Evolutionary conservation across 2,113 vertebrate species (phyloP).

Genomic region (Triplophysa tibetana): DNA sequence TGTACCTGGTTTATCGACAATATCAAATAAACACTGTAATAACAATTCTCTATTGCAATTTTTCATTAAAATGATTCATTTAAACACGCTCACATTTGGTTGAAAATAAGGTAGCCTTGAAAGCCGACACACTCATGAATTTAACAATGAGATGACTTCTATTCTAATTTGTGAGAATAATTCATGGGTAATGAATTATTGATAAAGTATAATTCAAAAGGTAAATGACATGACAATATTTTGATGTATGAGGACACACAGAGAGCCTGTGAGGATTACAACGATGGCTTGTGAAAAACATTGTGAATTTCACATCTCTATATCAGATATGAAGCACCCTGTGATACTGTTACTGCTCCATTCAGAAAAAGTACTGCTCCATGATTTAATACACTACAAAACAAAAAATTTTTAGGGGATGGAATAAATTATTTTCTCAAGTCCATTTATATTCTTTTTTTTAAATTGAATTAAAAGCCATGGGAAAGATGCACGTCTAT

Average conservation of each 20-base stretch:
- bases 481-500: too few relatives aligned
- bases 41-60: not conserved
- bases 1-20: too few relatives aligned
- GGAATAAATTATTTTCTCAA: too few relatives aligned
- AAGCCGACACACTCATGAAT: conserved; percentile 19
- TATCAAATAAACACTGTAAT: too few relatives aligned
- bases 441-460: too few relatives aligned
- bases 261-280: not conserved
- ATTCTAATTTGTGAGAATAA: conserved; percentile 44
- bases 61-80: conserved; percentile 13
- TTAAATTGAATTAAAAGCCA: too few relatives aligned
- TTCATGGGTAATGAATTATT: conserved; percentile 47
- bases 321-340: not conserved
- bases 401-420: not conserved
- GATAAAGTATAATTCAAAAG: conserved; percentile 43
- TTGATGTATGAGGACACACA: conserved; percentile 17
- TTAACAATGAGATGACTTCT: conserved; percentile 36
- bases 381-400: not conserved
- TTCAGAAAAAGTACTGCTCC: not conserved
- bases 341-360: not conserved
- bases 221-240: conserved; percentile 34
- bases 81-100: not conserved
- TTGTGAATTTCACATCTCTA: not conserved
- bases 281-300: not conserved
- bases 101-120: conserved; percentile 22